Base-by-base conservation (phyloP, 2,797 vertebrate genomes). In the Cyprinella venusta region DNA sequence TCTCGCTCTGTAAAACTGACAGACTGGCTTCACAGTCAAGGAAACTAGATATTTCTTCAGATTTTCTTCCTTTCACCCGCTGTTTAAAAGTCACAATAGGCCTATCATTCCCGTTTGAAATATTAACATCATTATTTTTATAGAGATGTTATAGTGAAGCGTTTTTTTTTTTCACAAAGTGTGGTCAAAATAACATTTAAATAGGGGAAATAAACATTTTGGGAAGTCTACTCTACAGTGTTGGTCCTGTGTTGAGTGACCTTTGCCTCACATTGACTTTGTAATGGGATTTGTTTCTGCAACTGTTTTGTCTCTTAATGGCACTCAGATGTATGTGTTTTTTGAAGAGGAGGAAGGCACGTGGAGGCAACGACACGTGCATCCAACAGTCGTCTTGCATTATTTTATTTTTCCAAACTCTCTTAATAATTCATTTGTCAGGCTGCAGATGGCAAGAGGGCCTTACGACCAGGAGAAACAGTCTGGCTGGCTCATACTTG, bases 361-460 rank as follows among this genome's bases (percentile, higher is more conserved):
- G 61, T 65, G 76, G 59, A 78, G 7, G 40, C 38, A 48, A 54
- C 26, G 45, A 42, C 88, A 86, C 54, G 79, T 88, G 88, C 36
- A 26, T 76, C 70, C 65, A 38, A 56, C 83, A 71, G 65, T 81
- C 81, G 33, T 84, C 78, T 80, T 36, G 75, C 80, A 24, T 84
- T 84, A 82, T 87, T 72, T 63, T 63, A 30, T 72, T 63, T 82
- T 86, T 67, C 82, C 79, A 86, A 67, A 75, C 72, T 74, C 76
- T 59, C 63, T 88, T 82, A 88, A 89, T 88, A 88, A 88, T 89
- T 87, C 70, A 88, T 86, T 38, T n/a, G 24, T 50, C 8, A n/a
- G 56, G 38, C 65, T 82, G 79, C 79, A 64, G 83, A 76, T 77
- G 75, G 78, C 74, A 77, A 63, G 38, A 30, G 13, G 82, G 13